Percentiles rank a stretch among this genome's conserved stretches.
Conservation (phyloP, 2,888 invertebrate species). For the Eutolmus rufibarbis region DNA sequence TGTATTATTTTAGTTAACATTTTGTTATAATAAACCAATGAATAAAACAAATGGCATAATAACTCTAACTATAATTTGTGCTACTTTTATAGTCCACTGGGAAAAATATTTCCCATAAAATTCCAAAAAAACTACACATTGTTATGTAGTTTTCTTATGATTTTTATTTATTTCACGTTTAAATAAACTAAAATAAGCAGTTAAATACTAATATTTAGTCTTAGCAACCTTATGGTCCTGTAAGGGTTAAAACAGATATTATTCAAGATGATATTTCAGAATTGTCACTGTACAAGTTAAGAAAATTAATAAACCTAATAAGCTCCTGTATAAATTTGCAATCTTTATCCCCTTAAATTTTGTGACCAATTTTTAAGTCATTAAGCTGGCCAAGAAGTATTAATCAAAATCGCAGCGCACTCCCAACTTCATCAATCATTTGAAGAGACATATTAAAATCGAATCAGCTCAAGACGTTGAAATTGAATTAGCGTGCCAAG, state of each 20-base stretch:
- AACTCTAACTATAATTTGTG: too few relatives aligned
- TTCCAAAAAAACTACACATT: too few relatives aligned
- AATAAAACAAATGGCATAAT: too few relatives aligned
- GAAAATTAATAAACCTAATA: background rate
- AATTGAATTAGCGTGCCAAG: background rate
- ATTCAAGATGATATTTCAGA: background rate
- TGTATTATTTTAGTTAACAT: too few relatives aligned
- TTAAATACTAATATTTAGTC: too few relatives aligned
- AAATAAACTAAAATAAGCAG: too few relatives aligned
- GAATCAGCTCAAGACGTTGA: background rate
- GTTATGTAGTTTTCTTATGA: too few relatives aligned
- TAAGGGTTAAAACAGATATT: background rate
- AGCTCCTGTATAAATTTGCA: background rate
- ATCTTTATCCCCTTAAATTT: background rate
- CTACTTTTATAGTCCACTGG: too few relatives aligned
- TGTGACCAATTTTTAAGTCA: background rate
- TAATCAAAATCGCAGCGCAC: background rate
- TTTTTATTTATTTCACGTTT: too few relatives aligned
- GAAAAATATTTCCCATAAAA: too few relatives aligned
- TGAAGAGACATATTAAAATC: background rate
- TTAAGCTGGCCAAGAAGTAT: background rate
- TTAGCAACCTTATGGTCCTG: too few relatives aligned
- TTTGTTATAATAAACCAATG: too few relatives aligned
- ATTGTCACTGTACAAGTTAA: background rate
- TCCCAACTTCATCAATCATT: background rate